Base-by-base conservation (phyloP, 2,888 invertebrate species). In the Dione vanillae region DNA sequence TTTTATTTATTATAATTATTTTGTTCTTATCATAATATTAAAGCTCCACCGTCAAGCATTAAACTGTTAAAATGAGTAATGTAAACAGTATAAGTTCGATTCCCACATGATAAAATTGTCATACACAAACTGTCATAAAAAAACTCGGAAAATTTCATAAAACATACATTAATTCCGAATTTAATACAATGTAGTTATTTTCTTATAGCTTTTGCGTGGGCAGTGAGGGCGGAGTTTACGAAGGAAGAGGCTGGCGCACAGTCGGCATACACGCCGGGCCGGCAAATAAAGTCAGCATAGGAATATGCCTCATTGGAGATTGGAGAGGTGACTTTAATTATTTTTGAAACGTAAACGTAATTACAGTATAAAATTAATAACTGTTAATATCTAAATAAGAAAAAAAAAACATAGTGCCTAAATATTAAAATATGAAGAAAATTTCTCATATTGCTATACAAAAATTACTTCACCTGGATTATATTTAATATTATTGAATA, bases 231-330 rank as follows among this genome's bases (percentile, higher is more conserved):
- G 90, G 92, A n/a, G 95, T 94, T 8, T 96, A 96, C 82, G 94
- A 94, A 75, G 96, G 96, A 5, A 93, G 96, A 3, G 96, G 96
- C 3, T 97, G 96, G 95, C 90, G 94, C 65, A 86, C 88, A 0
- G 92, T 96, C 0, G 97, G 97, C 0, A 96, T 96, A 0, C 97
- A 97, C 83, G 95, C 96, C 0, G 88, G 87, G 45, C 95, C 95
- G 80, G 83, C 83, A 67, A 97, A 96, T 85, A 85, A 90, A 68
- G 95, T 94, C 82, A 94, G 94, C 78, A 93, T 94, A 73, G 96
- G 96, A 47, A 96, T 96, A 72, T 95, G 95, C 75, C 82, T 96
- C 12, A 96, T 96, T 72, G 96, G 96, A 11, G 95, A 96, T 80
- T 96, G 95, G 95, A 92, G 92, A 89, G 91, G 96, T 96, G 86